A percentile compares a stretch with the other conserved stretches of the same genome.
Evolutionary conservation across 2,797 vertebrate species (phyloP).

Genomic region (Erpetoichthys calabaricus): DNA sequence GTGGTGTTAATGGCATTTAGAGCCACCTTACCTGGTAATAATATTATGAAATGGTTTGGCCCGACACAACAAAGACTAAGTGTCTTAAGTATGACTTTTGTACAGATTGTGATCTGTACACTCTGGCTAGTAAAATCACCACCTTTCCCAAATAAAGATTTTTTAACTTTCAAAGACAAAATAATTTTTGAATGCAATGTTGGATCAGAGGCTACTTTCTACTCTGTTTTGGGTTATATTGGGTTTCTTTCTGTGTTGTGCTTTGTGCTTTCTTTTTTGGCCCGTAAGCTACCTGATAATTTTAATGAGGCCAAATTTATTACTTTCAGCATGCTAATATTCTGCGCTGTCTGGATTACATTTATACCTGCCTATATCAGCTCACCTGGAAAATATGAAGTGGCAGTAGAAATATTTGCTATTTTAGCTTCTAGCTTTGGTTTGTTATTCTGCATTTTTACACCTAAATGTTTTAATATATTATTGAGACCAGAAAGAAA

Average conservation of each 20-base stretch:
- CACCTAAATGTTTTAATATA: slow-evolving; percentile 53
- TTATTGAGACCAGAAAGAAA: slow-evolving; percentile 46
- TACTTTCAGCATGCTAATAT: slow-evolving; percentile 57
- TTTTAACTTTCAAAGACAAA: slow-evolving; percentile 15
- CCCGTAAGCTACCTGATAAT: slow-evolving; percentile 45
- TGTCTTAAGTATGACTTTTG: too few species aligned
- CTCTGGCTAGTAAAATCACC: too few species aligned
- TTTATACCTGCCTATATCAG: slow-evolving; percentile 54
- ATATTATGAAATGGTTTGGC: too few species aligned
- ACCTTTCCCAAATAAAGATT: too few species aligned
- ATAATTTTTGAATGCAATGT: slow-evolving; percentile 53
- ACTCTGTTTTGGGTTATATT: slow-evolving; percentile 47
- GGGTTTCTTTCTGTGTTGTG: slow-evolving; percentile 45
- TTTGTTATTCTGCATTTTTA: slow-evolving; percentile 48
- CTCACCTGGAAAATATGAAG: slow-evolving; percentile 49
- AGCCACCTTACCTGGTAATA: too few species aligned
- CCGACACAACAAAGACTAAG: too few species aligned
- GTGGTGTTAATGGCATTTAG: too few species aligned
- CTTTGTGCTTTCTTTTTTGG: slow-evolving; percentile 46
- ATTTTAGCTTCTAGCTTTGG: slow-evolving; percentile 52
- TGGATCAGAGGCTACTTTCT: slow-evolving; percentile 46
- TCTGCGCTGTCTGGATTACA: slow-evolving; percentile 54
- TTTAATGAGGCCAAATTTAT: slow-evolving; percentile 59
- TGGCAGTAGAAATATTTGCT: slow-evolving; percentile 54
- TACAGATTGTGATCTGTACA: too few species aligned